Evolutionary conservation across 2,888 invertebrate species (phyloP).

Genomic region (Hemithea aestivaria): DNA sequence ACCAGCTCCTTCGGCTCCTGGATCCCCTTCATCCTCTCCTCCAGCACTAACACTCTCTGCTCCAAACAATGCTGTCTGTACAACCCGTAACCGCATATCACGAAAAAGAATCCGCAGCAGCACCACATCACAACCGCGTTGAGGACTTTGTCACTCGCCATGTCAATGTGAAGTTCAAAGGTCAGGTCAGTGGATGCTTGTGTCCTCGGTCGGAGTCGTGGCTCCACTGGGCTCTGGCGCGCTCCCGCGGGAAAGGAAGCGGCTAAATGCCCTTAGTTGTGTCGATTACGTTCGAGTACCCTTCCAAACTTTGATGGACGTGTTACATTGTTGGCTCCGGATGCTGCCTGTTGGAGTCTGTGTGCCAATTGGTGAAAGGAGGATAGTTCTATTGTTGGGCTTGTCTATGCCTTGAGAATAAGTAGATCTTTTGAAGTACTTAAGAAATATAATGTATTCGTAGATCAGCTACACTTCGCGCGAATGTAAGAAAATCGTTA

Average conservation of each 20-base stretch:
- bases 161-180: constrained; percentile 45
- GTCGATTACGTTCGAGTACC: constrained; percentile 68
- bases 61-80: constrained; percentile 64
- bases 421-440: no score
- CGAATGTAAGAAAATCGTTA: no score
- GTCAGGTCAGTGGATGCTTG: constrained; percentile 28
- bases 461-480: no score
- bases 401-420: constrained; percentile 12
- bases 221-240: constrained; percentile 38
- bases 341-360: constrained; percentile 38
- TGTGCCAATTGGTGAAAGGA: constrained; percentile 17
- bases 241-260: constrained; percentile 70
- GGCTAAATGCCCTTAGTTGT: constrained; percentile 73
- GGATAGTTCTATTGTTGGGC: constrained; percentile 21
- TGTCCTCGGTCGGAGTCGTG: constrained; percentile 30
- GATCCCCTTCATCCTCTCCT: constrained; percentile 45
- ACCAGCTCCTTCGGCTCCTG: constrained; percentile 33
- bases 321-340: constrained; percentile 56
- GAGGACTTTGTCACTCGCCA: constrained; percentile 49
- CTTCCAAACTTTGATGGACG: constrained; percentile 73
- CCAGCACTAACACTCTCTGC: constrained; percentile 56
- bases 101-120: constrained; percentile 59
- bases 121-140: constrained; percentile 68
- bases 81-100: constrained; percentile 59
- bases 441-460: no score